These are phyloP conservation scores for Eurystomus glaucurus DNA, from an alignment of 2,797 vertebrate genomes.

Conservation along the genomic window DNA sequence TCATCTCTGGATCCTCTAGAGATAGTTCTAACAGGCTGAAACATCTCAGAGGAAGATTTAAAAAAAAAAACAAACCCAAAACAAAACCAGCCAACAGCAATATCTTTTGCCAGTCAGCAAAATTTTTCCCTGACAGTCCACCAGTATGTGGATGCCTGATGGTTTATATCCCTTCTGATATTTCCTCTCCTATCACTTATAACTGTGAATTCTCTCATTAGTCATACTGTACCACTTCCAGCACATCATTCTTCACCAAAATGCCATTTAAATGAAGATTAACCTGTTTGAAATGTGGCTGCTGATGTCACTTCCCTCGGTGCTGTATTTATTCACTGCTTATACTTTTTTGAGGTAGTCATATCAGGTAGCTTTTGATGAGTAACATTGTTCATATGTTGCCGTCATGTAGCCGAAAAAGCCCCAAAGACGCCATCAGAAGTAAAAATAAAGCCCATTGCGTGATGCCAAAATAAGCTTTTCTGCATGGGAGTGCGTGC, in stretches of 20 bases:
- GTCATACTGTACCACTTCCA: constrained; percentile 44
- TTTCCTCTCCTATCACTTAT: background rate
- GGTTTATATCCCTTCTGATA: constrained; percentile 17
- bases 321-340: background rate
- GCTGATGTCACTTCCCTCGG: constrained; percentile 10
- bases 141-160: background rate
- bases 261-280: constrained; percentile 27
- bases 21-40: background rate
- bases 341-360: background rate
- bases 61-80: background rate
- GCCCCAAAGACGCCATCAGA: background rate
- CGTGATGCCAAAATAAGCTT: background rate
- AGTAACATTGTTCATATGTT: constrained; percentile 10
- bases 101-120: background rate
- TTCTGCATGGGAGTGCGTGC: background rate
- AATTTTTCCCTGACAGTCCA: background rate
- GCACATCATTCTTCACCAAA: constrained; percentile 51
- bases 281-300: constrained; percentile 38
- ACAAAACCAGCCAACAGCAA: background rate
- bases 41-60: background rate
- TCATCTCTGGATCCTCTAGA: constrained; percentile 4
- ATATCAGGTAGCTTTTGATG: constrained; percentile 53
- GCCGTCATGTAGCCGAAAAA: constrained; percentile 22
- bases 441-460: background rate
- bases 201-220: constrained; percentile 47